Percentiles rank a stretch among this genome's conserved stretches.
Evolutionary conservation across 2,888 invertebrate genomes (phyloP).

Genomic region (Spisula solida): DNA sequence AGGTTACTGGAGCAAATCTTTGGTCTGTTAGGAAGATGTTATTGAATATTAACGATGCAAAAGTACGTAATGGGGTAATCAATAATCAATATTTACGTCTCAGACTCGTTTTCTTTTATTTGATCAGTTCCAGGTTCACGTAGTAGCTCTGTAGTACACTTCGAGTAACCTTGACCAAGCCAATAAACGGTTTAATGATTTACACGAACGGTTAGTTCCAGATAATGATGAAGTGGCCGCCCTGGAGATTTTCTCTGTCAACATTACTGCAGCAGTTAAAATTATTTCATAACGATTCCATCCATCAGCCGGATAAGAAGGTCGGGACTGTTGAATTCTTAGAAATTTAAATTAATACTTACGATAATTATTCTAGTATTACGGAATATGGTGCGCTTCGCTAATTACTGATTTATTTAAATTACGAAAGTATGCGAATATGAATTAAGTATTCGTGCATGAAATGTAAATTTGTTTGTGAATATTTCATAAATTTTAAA

Average conservation of each 20-base stretch:
- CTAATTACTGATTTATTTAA: neutral
- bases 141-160: slow-evolving; percentile 32
- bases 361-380: neutral
- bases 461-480: slow-evolving; percentile 17
- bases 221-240: neutral
- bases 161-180: slow-evolving; percentile 37
- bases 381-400: neutral
- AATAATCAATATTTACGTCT: slow-evolving; percentile 49
- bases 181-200: neutral
- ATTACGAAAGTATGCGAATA: neutral
- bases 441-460: neutral
- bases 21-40: slow-evolving; percentile 30
- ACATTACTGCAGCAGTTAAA: neutral
- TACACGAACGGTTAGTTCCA: neutral
- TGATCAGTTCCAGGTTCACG: slow-evolving; percentile 8
- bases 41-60: slow-evolving; percentile 39
- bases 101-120: neutral
- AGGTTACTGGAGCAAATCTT: neutral
- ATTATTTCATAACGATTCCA: neutral
- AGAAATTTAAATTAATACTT: neutral
- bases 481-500: neutral
- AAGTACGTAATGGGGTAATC: slow-evolving; percentile 25
- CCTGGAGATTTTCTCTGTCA: neutral
- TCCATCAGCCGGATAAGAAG: slow-evolving; percentile 21
- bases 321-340: neutral